Evolutionary conservation across 1,140 invertebrate genomes (phyloP).

Genomic region (Nasonia longicornis): DNA sequence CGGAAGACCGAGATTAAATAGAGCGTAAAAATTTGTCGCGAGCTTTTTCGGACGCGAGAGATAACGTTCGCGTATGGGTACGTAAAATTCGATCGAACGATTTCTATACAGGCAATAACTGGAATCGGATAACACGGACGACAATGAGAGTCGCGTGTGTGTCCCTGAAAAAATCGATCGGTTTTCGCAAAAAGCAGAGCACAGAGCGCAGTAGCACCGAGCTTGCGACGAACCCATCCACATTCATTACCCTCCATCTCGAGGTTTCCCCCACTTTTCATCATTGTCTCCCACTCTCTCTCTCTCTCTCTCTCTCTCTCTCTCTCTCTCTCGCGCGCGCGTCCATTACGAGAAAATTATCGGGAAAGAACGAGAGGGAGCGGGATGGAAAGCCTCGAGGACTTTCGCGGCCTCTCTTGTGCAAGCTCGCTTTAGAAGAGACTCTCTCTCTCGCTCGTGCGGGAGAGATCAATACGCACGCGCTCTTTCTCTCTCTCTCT

Average conservation of each 20-base stretch:
- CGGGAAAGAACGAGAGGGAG: conserved; percentile 10
- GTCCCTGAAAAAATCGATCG: background rate
- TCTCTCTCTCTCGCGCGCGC: background rate
- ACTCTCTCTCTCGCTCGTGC: background rate
- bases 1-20: background rate
- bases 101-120: no score
- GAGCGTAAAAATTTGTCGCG: background rate
- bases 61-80: no score
- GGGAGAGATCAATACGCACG: conserved; percentile 39
- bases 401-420: conserved; percentile 22
- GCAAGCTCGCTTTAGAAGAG: conserved; percentile 25
- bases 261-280: background rate
- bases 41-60: no score
- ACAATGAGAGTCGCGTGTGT: background rate
- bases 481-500: conserved; percentile 9
- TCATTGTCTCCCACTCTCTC: background rate
- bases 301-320: background rate
- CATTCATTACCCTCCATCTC: conserved; percentile 2
- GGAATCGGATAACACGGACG: no score
- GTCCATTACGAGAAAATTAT: conserved; percentile 19
- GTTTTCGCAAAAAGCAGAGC: background rate
- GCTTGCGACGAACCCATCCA: background rate
- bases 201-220: background rate
- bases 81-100: no score
- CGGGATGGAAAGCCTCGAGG: conserved; percentile 26